Percentiles rank a stretch among this genome's conserved stretches.
These are phyloP conservation scores for Eulimnadia texana DNA, from an alignment of 1,140 invertebrate genomes.

Conservation along the genomic window DNA sequence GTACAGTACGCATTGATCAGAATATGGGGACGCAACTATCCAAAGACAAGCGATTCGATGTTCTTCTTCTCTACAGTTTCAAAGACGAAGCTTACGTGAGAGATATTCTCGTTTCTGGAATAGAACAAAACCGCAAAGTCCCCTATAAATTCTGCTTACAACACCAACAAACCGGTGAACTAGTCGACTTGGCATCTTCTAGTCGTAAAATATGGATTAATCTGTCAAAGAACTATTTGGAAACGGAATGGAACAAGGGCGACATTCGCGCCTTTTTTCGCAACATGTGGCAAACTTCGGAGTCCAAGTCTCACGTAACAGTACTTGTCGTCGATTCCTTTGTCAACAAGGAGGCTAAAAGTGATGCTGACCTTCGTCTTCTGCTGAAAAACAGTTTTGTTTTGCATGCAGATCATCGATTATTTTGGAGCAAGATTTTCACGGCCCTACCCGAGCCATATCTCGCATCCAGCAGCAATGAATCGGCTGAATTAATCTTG, in stretches of 20 bases:
- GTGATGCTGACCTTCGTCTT: neutral
- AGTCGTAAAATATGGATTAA: slow-evolving; percentile 79
- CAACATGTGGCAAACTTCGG: slow-evolving; percentile 61
- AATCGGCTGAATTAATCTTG: neutral
- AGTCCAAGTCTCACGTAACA: neutral
- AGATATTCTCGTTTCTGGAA: slow-evolving; percentile 61
- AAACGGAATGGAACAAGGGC: slow-evolving; percentile 84
- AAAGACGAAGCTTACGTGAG: slow-evolving; percentile 79
- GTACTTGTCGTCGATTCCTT: neutral
- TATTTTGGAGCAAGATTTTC: neutral
- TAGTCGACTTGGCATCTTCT: slow-evolving; percentile 67
- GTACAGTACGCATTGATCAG: slow-evolving; percentile 23
- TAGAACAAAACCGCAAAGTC: slow-evolving; percentile 44
- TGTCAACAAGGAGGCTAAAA: neutral
- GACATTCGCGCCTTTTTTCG: slow-evolving; percentile 86
- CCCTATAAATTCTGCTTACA: slow-evolving; percentile 55
- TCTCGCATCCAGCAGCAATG: neutral
- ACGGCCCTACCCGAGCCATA: neutral
- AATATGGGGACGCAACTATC: slow-evolving; percentile 35
- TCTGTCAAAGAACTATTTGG: slow-evolving; percentile 79
- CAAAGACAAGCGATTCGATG: slow-evolving; percentile 72
- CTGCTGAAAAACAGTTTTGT: neutral
- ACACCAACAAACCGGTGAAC: slow-evolving; percentile 56
- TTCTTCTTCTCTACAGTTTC: slow-evolving; percentile 77
- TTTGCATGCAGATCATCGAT: neutral